Evolutionary conservation across 2,113 vertebrate species (phyloP), one percentile per base, ranked within the genome.

Genomic region (Aplodontia rufa): DNA sequence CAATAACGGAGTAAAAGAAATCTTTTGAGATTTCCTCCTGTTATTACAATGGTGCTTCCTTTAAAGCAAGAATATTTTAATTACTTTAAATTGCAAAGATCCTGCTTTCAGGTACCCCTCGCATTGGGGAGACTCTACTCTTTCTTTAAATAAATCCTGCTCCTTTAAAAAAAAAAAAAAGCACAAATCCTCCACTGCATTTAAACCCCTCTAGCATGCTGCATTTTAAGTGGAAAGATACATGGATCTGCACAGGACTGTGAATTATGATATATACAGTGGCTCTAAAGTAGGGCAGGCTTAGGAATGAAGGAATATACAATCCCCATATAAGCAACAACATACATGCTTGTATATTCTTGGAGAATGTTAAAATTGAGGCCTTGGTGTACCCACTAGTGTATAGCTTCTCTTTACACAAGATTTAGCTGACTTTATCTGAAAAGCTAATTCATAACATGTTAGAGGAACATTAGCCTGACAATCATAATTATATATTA

Each of bases 31-130:
- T 58, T 74, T 94, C 79, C 55, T 81, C 28, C n/a, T 55, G 17
- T 86, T 71, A 47, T 6, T 60, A 64, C 2, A 72, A 66, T 32
- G 32, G 3, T 22, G 8, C 28, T 40, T 90, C 86, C 87, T 80
- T 91, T 76, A 71, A 83, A 47, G 58, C 32, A 87, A 74, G 49
- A 68, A 42, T 60, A 60, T 53, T 85, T 87, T 78, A 76, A 96
- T 95, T 75, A 47, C 12, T 80, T 89, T 76, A 75, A 93, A 85
- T 84, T 81, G 42, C 4, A 55, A n/a, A n/a, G n/a, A n/a, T n/a
- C n/a, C n/a, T n/a, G n/a, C n/a, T n/a, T n/a, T n/a, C n/a, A n/a
- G n/a, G n/a, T n/a, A n/a, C n/a, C n/a, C n/a, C n/a, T n/a, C n/a
- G n/a, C n/a, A n/a, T n/a, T n/a, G n/a, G n/a, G n/a, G n/a, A n/a